phyloP scores from a whole-genome alignment of 53 echinoderm and acorn worm genomes.

The Hippasteria phrygiana region DNA sequence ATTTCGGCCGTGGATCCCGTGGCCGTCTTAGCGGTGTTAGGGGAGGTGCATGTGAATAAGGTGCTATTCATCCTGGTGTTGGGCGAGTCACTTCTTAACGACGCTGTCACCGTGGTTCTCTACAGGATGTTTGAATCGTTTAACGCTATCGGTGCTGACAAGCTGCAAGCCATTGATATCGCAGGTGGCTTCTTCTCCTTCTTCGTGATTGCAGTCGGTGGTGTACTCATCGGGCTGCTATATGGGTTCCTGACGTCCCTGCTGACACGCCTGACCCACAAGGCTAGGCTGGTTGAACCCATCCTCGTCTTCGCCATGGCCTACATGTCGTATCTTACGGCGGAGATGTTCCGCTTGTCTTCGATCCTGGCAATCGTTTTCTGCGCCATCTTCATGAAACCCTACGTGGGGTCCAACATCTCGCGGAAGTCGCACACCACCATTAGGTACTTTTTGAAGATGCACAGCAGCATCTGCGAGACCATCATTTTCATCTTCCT shows the following conservation, averaged over 20 bases:
- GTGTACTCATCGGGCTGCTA: constrained; percentile 77
- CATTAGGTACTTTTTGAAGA: constrained; percentile 98
- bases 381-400: constrained; percentile 99
- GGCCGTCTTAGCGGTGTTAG: constrained; percentile 94
- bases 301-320: constrained; percentile 94
- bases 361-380: constrained; percentile 90
- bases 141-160: constrained; percentile 76
- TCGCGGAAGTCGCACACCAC: constrained; percentile 98
- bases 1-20: constrained; percentile 99
- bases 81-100: constrained; percentile 96
- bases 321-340: constrained; percentile 90
- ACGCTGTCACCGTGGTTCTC: constrained; percentile 99
- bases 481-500: constrained; percentile 98
- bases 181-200: constrained; percentile 85
- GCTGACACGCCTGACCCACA: constrained; percentile 84
- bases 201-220: constrained; percentile 92
- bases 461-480: constrained; percentile 95
- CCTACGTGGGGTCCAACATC: constrained; percentile 95
- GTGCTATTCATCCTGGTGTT: constrained; percentile 96
- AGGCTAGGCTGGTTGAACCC: constrained; percentile 94
- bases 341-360: constrained; percentile 90
- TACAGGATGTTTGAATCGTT: constrained; percentile 95
- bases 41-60: constrained; percentile 98
- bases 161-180: constrained; percentile 61
- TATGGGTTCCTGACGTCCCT: constrained; percentile 87